Evolutionary conservation across 2,888 invertebrate genomes (phyloP).

Genomic region (Strigamia crassipes): DNA sequence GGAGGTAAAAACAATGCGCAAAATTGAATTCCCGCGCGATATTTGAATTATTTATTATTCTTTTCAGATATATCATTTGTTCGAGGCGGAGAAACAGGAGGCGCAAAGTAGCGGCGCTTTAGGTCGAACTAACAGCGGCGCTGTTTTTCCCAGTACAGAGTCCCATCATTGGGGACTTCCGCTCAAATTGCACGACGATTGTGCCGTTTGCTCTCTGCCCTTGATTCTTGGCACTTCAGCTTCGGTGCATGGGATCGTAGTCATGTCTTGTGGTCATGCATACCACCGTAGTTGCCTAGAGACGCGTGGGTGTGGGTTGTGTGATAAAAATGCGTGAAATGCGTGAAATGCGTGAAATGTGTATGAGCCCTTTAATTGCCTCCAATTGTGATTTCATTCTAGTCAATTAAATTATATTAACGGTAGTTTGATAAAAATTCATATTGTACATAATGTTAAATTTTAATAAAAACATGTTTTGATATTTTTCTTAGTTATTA

Average conservation of each 20-base stretch:
- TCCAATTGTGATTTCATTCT: background rate
- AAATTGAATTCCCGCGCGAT: too few species aligned
- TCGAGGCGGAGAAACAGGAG: background rate
- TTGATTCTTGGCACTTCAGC: conserved; percentile 22
- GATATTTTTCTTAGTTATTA: background rate
- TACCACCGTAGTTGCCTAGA: background rate
- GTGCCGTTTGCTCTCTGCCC: conserved; percentile 4
- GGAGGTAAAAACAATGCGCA: background rate
- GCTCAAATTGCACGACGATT: conserved; percentile 7
- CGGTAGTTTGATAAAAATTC: background rate
- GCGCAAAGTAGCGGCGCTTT: background rate
- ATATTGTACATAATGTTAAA: background rate
- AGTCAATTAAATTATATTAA: background rate
- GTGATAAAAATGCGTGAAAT: background rate
- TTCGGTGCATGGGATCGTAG: conserved; percentile 14
- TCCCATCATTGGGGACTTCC: conserved; percentile 17
- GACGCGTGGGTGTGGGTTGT: background rate
- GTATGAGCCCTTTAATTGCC: background rate
- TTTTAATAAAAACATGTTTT: background rate
- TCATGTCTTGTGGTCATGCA: conserved; percentile 5
- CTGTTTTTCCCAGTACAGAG: background rate
- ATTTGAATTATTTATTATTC: too few species aligned
- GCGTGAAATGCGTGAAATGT: background rate
- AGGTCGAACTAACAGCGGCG: background rate
- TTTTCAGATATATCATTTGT: conserved; percentile 24